Evolutionary conservation across 2,888 invertebrate species (phyloP), one percentile per base, ranked within the genome.

Genomic region (Rhopalosiphum nymphaeae): DNA sequence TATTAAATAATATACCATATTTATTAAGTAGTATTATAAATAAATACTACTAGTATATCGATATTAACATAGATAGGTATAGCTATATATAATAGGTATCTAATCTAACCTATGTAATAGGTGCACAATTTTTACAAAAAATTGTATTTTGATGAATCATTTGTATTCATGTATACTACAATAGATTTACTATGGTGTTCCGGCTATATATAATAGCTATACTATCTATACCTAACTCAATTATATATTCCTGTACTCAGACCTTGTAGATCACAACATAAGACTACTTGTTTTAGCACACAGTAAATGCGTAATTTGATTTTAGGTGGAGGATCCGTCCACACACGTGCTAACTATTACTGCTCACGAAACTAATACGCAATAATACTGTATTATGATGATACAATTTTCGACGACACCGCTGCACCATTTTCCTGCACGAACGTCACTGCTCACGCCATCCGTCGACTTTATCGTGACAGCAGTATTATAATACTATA

Each of bases 381-480:
- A 78, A 78, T 78, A 36, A 36, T 36, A 42, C 78, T 78, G 36
- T 21, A 21, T 78, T 78, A 36, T 78, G 78, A 78, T 78, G 78
- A 42, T 78, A 78, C 78, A 78, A 36, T 78, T 78, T 78, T 78
- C 78, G 78, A 78, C 36, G 78, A 78, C 78, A 21, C 36, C 78
- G 36, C 78, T 21, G 78, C 36, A 78, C 78, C 36, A 78, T 78
- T 78, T 78, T 78, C 36, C 36, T 21, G 78, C 78, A 78, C 78
- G 78, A 78, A 78, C 78, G 36, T 78, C 36, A 36, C 36, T 42
- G 78, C 78, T 78, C 78, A 78, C 78, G 21, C 78, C 21, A 78
- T 42, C 78, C 78, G 36, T 78, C 78, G 78, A 78, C 78, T 36
- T 21, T 61, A 78, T 78, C 78, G 78, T 78, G 78, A 78, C 78